phyloP scores from a whole-genome alignment of 2,797 vertebrate genomes.

The Ammospiza maritima region DNA sequence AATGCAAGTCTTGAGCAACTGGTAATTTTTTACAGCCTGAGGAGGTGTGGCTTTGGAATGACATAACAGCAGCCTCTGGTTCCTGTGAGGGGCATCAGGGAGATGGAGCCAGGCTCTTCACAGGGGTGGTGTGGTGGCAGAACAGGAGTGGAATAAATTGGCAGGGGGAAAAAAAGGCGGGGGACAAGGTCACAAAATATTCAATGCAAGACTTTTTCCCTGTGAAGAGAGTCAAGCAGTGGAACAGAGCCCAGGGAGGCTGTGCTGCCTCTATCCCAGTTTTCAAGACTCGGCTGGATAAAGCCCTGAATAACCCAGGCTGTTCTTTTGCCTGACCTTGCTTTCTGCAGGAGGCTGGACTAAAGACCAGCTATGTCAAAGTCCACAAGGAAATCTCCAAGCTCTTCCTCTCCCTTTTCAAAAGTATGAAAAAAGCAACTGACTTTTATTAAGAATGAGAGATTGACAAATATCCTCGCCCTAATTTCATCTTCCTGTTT shows the following conservation, averaged over 20 bases:
- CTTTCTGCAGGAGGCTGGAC: not conserved
- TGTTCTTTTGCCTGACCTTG: not conserved
- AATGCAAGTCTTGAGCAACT: not conserved
- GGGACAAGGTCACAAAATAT: not conserved
- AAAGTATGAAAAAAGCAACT: not conserved
- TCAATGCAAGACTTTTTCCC: not conserved
- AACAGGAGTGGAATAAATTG: not conserved
- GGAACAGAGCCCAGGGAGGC: not conserved
- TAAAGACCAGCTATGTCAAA: not conserved
- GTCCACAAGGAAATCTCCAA: not conserved
- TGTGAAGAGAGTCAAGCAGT: not conserved
- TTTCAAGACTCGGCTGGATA: not conserved
- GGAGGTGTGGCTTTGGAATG: not conserved
- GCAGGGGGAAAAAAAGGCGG: fast-evolving
- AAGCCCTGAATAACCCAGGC: not conserved
- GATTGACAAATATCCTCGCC: not conserved
- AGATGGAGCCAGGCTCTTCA: not conserved
- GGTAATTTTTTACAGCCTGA: not conserved
- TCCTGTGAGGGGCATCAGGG: not conserved
- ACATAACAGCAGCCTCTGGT: not conserved
- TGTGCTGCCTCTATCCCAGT: not conserved
- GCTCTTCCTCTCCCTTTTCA: not conserved
- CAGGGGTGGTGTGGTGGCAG: not conserved
- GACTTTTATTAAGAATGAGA: not conserved
- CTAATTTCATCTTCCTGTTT: not conserved